These are phyloP conservation scores for Notarius quadriscutis DNA, from an alignment of 2,113 vertebrate species.

Conservation along the genomic window DNA sequence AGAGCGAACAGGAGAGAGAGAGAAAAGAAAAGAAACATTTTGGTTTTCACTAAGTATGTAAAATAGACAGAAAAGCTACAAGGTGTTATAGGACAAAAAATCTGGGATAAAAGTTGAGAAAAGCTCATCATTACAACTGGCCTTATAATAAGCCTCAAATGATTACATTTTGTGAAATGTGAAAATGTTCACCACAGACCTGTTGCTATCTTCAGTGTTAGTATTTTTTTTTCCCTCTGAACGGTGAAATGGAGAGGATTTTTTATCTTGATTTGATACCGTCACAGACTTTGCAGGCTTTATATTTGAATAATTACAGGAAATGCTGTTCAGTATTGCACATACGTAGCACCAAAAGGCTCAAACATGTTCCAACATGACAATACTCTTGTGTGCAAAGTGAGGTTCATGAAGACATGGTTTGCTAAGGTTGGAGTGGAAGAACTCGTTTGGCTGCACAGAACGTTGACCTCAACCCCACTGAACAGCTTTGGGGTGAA, in stretches of 20 bases:
- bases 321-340: background rate
- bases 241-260: background rate
- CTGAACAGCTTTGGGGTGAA: background rate
- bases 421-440: too few species aligned
- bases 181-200: background rate
- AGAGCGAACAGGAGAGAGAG: too few species aligned
- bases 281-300: background rate
- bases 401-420: too few species aligned
- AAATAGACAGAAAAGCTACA: background rate
- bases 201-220: background rate
- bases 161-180: background rate
- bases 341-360: background rate
- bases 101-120: too few species aligned
- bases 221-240: background rate
- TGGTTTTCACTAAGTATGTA: too few species aligned
- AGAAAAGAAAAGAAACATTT: too few species aligned
- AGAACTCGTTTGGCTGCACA: too few species aligned
- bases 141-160: background rate
- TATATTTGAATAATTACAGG: background rate
- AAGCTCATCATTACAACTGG: background rate
- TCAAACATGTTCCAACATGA: background rate
- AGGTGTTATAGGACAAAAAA: background rate
- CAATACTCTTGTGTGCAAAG: too few species aligned
- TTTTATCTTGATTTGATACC: background rate
- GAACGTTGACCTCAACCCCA: too few species aligned